These are phyloP conservation scores for Tetrax tetrax DNA, from an alignment of 2,113 vertebrate genomes.

Conservation along the genomic window DNA sequence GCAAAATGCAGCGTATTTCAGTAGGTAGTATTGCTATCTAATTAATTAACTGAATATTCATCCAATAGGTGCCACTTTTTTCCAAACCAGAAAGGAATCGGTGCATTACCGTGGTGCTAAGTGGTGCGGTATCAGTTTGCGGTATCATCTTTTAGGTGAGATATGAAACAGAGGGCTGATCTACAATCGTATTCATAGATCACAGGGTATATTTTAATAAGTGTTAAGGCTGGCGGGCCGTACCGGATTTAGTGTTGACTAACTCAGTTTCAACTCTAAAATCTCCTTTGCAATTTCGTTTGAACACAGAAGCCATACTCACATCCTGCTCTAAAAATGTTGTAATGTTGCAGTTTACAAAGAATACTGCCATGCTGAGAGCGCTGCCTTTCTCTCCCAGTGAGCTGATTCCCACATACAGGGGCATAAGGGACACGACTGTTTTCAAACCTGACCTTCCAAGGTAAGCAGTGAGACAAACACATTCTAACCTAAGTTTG, in stretches of 20 bases:
- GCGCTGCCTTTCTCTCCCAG: neutral
- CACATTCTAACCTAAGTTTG: neutral
- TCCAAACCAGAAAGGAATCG: neutral
- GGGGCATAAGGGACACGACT: neutral
- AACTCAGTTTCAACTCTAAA: neutral
- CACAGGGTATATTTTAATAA: neutral
- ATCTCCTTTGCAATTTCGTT: neutral
- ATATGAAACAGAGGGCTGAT: constrained; percentile 33
- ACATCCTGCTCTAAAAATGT: neutral
- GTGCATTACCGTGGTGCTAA: neutral
- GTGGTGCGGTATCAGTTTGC: neutral
- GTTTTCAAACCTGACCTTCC: neutral
- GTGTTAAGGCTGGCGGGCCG: neutral
- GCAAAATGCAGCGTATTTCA: neutral
- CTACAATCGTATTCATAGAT: neutral
- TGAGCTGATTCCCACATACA: neutral
- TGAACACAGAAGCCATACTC: neutral
- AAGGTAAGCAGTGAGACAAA: neutral
- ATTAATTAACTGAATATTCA: neutral
- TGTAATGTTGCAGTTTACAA: neutral
- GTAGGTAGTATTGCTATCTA: neutral
- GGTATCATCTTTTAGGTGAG: constrained; percentile 12
- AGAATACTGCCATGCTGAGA: neutral
- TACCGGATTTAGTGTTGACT: neutral
- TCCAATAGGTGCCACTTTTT: neutral